Evolutionary conservation across 2,888 invertebrate genomes (phyloP).

Genomic region (Nephrotoma guestfalica): DNA sequence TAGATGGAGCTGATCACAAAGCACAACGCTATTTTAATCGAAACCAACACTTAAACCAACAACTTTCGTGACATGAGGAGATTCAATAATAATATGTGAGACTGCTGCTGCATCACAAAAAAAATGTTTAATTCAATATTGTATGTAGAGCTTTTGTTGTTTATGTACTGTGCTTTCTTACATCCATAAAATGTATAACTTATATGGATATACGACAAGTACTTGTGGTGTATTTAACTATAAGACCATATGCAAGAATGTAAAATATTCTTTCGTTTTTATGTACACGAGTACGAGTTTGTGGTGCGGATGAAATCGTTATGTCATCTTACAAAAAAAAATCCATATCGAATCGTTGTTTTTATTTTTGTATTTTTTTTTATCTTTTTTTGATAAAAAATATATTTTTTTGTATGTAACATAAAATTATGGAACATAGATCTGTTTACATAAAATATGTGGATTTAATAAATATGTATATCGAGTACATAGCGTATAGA

Average conservation of each 20-base stretch:
- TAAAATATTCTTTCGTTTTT: neutral
- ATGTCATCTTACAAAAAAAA: neutral
- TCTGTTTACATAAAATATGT: neutral
- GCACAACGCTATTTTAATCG: neutral
- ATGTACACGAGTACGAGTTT: neutral
- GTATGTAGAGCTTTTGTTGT: neutral
- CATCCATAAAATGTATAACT: neutral
- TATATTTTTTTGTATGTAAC: neutral
- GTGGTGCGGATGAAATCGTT: neutral
- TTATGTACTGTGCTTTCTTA: neutral
- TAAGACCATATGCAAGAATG: neutral
- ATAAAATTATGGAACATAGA: neutral
- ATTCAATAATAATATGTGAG: neutral
- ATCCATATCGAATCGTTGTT: neutral
- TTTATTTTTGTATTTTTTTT: neutral
- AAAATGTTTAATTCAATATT: neutral
- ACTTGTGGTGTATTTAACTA: neutral
- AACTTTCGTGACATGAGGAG: neutral
- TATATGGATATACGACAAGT: neutral
- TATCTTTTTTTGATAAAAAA: neutral
- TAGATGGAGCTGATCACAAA: neutral
- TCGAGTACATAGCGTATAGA: neutral
- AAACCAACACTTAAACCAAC: neutral
- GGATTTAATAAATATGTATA: neutral
- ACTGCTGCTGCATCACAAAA: neutral